These are phyloP conservation scores for Entosphenus tridentatus DNA, from an alignment of 2,113 vertebrate species.

Conservation along the genomic window DNA sequence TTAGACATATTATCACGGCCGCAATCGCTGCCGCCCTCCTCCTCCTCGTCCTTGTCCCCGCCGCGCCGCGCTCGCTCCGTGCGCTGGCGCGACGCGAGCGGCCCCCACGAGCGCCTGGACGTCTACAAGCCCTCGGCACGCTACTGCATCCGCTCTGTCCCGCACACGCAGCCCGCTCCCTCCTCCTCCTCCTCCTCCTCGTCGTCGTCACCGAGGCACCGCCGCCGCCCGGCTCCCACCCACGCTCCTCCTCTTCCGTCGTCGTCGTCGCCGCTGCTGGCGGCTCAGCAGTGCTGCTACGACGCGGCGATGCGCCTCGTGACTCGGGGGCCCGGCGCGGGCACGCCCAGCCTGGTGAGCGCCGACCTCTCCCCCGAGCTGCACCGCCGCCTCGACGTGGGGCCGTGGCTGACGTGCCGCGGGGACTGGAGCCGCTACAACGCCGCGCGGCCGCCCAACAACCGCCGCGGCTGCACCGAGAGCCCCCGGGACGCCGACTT, in stretches of 20 bases:
- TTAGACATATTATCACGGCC: neutral
- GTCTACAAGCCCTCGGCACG: slow-evolving; percentile 55
- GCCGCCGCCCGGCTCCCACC: no score
- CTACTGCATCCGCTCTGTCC: slow-evolving; percentile 51
- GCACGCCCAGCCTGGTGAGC: slow-evolving; percentile 55
- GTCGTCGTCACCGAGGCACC: no score
- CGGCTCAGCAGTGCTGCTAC: slow-evolving; percentile 66
- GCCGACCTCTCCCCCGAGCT: slow-evolving; percentile 61
- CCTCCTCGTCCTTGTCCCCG: neutral
- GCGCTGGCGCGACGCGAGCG: slow-evolving; percentile 53
- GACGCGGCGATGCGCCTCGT: slow-evolving; percentile 41
- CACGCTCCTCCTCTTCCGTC: slow-evolving; percentile 12
- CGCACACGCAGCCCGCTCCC: neutral
- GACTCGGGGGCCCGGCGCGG: slow-evolving; percentile 58
- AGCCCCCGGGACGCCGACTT: slow-evolving; percentile 53
- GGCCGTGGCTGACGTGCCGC: slow-evolving; percentile 78
- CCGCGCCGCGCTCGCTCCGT: slow-evolving; percentile 28
- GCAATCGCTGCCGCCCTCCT: neutral
- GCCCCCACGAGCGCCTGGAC: slow-evolving; percentile 48
- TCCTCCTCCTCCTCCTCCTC: no score
- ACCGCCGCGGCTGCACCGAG: slow-evolving; percentile 33
- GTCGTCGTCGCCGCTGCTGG: slow-evolving; percentile 37
- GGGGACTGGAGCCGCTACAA: slow-evolving; percentile 81
- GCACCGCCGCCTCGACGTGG: slow-evolving; percentile 64
- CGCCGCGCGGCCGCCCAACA: slow-evolving; percentile 46